Base-by-base conservation (phyloP, 2,888 invertebrate genomes). In the Drosophila ezoana region DNA sequence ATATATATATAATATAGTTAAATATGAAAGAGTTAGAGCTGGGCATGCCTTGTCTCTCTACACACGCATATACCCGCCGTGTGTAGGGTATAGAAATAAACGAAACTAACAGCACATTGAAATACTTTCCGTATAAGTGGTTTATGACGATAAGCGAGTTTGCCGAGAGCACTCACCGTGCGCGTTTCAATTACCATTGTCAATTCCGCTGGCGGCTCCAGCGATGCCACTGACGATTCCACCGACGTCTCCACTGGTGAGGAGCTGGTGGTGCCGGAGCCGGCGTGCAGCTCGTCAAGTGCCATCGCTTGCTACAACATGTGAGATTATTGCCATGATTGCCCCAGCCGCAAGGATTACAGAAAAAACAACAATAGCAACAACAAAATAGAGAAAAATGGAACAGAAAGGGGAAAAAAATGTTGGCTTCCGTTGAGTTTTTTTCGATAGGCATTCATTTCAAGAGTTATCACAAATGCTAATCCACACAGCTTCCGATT, bases 71-170 rank as follows among this genome's bases (percentile, higher is more conserved):
- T 47, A 16, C 60, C 44, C 9, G 10, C 11, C 16, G 5, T 4
- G 13, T 1, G 4, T 10, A 23, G 62, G 72, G 72, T 43, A 75
- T 44, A 16, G 13, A 28, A 8, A 35, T n/a, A 28, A 37, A 47
- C 63, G 43, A 51, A 74, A 75, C 75, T 72, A 72, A 64, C 75
- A 72, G 77, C 60, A 72, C 65, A 66, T 62, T 70, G 69, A 70
- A 64, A 75, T 83, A 75, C 84, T 67, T 72, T 53, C 59, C 47
- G 61, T 58, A 53, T 87, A 87, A 83, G 85, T 83, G 83, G 79
- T 87, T 84, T 84, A 87, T 87, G 72, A 67, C 86, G 83, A 83
- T 87, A 87, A 83, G 82, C 75, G 78, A 71, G 76, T 68, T 59
- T 44, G 68, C 70, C 65, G 51, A 75, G 71, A 77, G 71, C 76